Conservation (phyloP, 2,113 vertebrate genomes). For the Cyanoderma ruficeps region DNA sequence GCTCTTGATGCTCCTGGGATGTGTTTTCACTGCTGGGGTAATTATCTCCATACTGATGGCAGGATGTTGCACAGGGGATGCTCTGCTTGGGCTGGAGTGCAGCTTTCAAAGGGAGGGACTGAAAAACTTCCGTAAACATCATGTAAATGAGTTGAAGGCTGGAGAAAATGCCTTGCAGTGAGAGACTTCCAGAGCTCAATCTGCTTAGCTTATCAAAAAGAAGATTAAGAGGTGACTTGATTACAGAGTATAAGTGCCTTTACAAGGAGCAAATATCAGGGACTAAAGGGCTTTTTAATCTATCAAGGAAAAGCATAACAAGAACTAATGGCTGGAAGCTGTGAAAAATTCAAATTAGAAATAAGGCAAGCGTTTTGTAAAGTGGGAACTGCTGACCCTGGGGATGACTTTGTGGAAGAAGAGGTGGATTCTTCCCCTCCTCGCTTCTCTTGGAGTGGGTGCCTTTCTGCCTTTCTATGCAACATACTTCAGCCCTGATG, state of each 20-base stretch:
- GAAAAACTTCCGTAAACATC: conserved; percentile 38
- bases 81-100: neutral
- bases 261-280: conserved; percentile 65
- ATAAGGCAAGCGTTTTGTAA: conserved; percentile 49
- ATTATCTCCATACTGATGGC: neutral
- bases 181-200: conserved; percentile 59
- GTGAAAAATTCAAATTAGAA: conserved; percentile 68
- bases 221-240: conserved; percentile 72
- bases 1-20: neutral
- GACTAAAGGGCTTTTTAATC: conserved; percentile 70
- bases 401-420: conserved; percentile 25
- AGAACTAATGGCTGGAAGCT: conserved; percentile 67
- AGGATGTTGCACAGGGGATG: neutral
- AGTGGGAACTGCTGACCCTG: conserved; percentile 57
- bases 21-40: neutral
- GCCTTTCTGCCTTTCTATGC: neutral
- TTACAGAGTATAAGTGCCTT: conserved; percentile 69
- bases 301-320: conserved; percentile 63
- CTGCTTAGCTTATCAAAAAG: conserved; percentile 72
- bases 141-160: conserved; percentile 53
- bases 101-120: neutral
- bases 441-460: neutral
- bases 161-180: conserved; percentile 63
- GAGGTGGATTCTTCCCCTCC: conserved; percentile 39
- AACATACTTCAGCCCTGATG: neutral